Evolutionary conservation across 2,888 invertebrate genomes (phyloP).

Genomic region (Cheilosia impressa): DNA sequence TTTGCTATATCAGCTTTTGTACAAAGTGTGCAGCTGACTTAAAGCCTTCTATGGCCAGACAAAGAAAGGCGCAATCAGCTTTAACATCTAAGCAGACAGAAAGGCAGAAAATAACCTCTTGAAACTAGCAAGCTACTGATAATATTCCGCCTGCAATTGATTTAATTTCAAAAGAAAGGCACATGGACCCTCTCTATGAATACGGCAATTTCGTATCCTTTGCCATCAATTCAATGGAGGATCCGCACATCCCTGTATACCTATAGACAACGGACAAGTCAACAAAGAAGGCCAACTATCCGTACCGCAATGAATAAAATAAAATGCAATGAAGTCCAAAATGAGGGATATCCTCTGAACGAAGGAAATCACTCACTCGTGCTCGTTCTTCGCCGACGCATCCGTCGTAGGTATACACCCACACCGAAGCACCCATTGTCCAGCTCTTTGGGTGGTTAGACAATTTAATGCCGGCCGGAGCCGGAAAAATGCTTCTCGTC

Average conservation of each 20-base stretch:
- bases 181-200: slow-evolving; percentile 26
- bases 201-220: slow-evolving; percentile 59
- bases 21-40: neutral
- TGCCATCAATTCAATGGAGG: slow-evolving; percentile 14
- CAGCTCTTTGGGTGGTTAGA: slow-evolving; percentile 53
- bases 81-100: neutral
- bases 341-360: slow-evolving; percentile 59
- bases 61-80: neutral
- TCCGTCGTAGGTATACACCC: neutral
- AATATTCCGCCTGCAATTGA: slow-evolving; percentile 17
- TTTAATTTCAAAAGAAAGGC: slow-evolving; percentile 52
- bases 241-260: neutral
- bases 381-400: slow-evolving; percentile 19
- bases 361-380: slow-evolving; percentile 12
- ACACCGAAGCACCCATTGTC: slow-evolving; percentile 29
- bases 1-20: too few relatives aligned
- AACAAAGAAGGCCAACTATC: slow-evolving; percentile 45
- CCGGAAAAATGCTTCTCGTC: slow-evolving; percentile 60
- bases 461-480: slow-evolving; percentile 59
- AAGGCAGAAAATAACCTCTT: neutral
- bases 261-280: slow-evolving; percentile 18
- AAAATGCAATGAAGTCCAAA: slow-evolving; percentile 54
- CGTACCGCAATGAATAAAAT: slow-evolving; percentile 16
- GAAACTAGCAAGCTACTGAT: neutral
- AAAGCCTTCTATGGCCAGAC: neutral